Conservation (phyloP, 2,797 vertebrate genomes). For the Acipenser ruthenus region DNA sequence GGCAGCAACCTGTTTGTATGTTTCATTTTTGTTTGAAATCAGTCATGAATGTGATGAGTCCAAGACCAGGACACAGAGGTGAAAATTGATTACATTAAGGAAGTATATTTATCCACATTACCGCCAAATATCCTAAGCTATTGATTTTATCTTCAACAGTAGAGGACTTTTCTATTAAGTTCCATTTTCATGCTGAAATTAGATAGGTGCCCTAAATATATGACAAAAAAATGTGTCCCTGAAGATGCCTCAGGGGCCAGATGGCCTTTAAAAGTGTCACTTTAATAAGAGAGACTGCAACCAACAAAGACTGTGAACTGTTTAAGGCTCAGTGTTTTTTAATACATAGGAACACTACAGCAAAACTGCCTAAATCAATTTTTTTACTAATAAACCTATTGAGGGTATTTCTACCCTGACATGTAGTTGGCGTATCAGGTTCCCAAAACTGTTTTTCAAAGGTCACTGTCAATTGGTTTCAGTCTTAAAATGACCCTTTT, state of each 20-base stretch:
- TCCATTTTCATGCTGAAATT: constrained; percentile 14
- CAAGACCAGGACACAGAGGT: not conserved
- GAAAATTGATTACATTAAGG: not conserved
- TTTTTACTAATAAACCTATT: too few species aligned
- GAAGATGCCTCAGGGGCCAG: constrained; percentile 5
- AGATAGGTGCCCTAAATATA: constrained; percentile 14
- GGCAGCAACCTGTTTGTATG: too few species aligned
- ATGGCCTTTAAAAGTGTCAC: constrained; percentile 4
- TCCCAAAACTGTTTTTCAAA: too few species aligned
- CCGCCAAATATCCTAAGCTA: constrained; percentile 12
- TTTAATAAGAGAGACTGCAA: not conserved
- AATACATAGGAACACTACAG: too few species aligned
- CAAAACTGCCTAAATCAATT: too few species aligned
- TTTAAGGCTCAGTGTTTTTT: not conserved
- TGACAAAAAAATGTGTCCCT: constrained; percentile 1
- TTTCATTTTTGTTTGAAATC: too few species aligned
- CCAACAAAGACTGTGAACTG: not conserved
- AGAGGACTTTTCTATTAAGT: constrained; percentile 1
- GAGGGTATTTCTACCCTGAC: too few species aligned
- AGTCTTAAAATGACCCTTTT: too few species aligned
- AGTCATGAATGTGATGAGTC: too few species aligned
- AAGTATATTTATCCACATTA: not conserved
- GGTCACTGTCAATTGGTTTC: too few species aligned
- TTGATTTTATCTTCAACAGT: not conserved
- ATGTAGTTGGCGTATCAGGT: too few species aligned